phyloP scores from a whole-genome alignment of 2,888 invertebrate genomes.

The Limenitis camilla region DNA sequence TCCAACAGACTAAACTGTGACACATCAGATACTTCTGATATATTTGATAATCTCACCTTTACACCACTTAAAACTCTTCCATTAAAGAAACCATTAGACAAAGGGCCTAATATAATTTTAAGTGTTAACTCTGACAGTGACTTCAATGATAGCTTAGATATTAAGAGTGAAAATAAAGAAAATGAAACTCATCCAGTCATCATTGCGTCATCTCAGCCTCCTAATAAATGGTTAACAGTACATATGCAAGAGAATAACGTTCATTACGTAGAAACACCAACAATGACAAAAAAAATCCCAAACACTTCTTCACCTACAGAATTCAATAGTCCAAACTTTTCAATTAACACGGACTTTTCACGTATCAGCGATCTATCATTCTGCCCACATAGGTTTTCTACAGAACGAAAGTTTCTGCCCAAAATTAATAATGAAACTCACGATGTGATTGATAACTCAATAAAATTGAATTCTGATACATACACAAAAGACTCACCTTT shows the following conservation, averaged over 20 bases:
- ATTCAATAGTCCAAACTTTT: conserved; percentile 61
- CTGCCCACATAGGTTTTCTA: conserved; percentile 60
- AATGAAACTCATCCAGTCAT: conserved; percentile 57
- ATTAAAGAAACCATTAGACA: conserved; percentile 45
- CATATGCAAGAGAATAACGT: conserved; percentile 33
- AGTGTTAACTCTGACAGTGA: conserved; percentile 59
- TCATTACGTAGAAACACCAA: conserved; percentile 39
- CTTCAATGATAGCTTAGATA: conserved; percentile 54
- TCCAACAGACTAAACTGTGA: conserved; percentile 44
- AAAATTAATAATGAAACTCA: conserved; percentile 52
- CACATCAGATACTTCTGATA: conserved; percentile 35
- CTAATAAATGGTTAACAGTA: conserved; percentile 46
- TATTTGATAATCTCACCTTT: conserved; percentile 62
- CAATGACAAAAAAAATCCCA: conserved; percentile 51
- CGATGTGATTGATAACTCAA: conserved; percentile 46
- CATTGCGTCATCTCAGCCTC: conserved; percentile 45
- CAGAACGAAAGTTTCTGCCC: conserved; percentile 56
- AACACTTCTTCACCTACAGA: conserved; percentile 68
- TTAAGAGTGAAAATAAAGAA: conserved; percentile 47
- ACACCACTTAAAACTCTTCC: conserved; percentile 52
- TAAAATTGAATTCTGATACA: conserved; percentile 64
- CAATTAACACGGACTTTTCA: conserved; percentile 65
- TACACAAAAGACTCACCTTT: conserved; percentile 69
- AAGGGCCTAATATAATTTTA: conserved; percentile 54
- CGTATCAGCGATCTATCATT: conserved; percentile 66